Evolutionary conservation across 2,888 invertebrate genomes (phyloP), one percentile per base, ranked within the genome.

Genomic region (Drosophila hawaiiensis): DNA sequence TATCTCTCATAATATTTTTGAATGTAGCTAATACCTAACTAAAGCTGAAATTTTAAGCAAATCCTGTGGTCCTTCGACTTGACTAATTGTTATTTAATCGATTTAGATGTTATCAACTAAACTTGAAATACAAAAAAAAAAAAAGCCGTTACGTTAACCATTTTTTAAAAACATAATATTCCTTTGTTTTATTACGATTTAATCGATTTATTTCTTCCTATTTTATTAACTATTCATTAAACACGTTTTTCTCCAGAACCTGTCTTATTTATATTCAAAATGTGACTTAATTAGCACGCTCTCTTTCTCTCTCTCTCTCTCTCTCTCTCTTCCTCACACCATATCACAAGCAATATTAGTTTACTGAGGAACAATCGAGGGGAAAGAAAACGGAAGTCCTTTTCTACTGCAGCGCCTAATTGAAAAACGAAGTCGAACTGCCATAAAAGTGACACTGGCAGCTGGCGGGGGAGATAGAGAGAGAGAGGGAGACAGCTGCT

Each of bases 211-310:
- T 47, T 47, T 47, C 47, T 16, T 25, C 4, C 7, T 2, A 47
- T 47, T 16, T 16, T 25, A 25, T 16, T 16, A 47, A 25, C 14
- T 2, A 25, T 47, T 14, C 7, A 47, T 47, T 16, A 25, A 16
- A 25, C 22, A 22, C 56, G 65, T 69, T 67, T 61, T 59, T 71
- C 31, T 61, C 50, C 47, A 78, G 80, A 78, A 80, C 84, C 84
- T n/a, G n/a, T 41, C 80, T 60, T 80, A 82, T 82, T 87, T 82
- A 89, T 41, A n/a, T 41, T 41, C 41, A 16, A 47, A 47, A 16
- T 25, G 16, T 78, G 88, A 87, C 74, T 78, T 74, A 84, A 89
- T 85, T 85, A 84, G 68, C 69, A 60, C 68, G 29, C 41, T 66
- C 10, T 52, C 41, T 22, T 5, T 16, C 9, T 25, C 19, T 37